These are phyloP conservation scores for Puffinus mauretanicus DNA, from an alignment of 2,113 vertebrate genomes.

Conservation along the genomic window DNA sequence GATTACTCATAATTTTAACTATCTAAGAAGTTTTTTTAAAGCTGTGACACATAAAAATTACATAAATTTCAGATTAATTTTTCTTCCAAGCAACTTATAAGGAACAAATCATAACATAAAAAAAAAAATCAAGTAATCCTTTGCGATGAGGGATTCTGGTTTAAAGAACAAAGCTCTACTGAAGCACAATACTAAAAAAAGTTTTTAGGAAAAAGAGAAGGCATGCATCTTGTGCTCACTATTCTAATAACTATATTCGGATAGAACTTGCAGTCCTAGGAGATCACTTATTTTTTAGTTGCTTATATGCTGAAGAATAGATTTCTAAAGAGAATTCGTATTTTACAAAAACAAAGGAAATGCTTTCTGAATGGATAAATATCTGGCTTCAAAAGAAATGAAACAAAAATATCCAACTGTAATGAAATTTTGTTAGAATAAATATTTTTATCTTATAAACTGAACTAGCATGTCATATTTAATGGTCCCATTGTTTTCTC, in stretches of 20 bases:
- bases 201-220: background rate
- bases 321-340: background rate
- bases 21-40: background rate
- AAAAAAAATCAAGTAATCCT: background rate
- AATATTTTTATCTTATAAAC: background rate
- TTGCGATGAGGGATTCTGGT: background rate
- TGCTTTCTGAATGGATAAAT: background rate
- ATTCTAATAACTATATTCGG: background rate
- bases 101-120: background rate
- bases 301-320: background rate
- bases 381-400: background rate
- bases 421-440: background rate
- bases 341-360: background rate
- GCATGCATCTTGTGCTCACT: background rate
- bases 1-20: background rate
- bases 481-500: background rate
- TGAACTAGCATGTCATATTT: background rate
- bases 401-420: background rate
- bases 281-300: background rate
- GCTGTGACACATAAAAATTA: background rate
- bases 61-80: background rate
- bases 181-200: background rate
- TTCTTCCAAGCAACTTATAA: background rate
- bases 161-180: background rate
- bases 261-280: background rate